These are phyloP conservation scores for Dendrocopos noguchii DNA, from an alignment of 2,113 vertebrate species.

Conservation along the genomic window DNA sequence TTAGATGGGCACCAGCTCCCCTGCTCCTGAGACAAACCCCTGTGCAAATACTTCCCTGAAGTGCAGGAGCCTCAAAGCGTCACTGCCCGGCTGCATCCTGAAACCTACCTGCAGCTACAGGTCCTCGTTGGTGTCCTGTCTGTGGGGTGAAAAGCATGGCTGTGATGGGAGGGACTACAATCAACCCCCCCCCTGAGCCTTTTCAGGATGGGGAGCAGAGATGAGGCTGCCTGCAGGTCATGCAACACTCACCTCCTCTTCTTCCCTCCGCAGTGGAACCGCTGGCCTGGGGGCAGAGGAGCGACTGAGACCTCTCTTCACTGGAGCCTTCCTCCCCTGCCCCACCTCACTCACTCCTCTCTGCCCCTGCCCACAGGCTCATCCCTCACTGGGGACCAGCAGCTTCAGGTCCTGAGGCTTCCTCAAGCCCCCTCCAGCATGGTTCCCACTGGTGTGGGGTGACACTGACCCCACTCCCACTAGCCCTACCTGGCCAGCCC, in stretches of 20 bases:
- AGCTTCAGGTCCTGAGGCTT: not conserved
- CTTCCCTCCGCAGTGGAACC: slow-evolving; percentile 80
- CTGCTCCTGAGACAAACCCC: not conserved
- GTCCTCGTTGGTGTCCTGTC: not conserved
- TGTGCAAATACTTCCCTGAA: rapidly evolving
- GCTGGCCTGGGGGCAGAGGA: slow-evolving; percentile 76
- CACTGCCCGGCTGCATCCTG: not conserved
- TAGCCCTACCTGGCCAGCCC: not conserved
- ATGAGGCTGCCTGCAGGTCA: rapidly evolving
- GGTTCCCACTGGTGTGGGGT: not conserved
- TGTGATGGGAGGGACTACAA: rapidly evolving
- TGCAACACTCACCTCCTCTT: slow-evolving; percentile 66
- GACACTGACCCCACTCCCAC: not conserved
- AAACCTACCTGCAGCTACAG: slow-evolving; percentile 52
- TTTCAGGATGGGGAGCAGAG: not conserved
- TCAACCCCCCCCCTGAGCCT: not conserved
- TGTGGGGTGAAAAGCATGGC: not conserved
- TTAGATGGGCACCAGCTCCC: not conserved
- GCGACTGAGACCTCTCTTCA: not conserved
- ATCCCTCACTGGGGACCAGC: not conserved
- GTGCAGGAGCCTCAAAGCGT: not conserved
- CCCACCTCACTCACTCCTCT: not conserved
- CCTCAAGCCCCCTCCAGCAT: not conserved
- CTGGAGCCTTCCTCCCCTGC: not conserved
- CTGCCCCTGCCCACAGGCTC: no score